Percentiles rank a stretch among this genome's conserved stretches.
Conservation (phyloP, 2,113 vertebrate genomes). For the Phaethornis superciliosus region DNA sequence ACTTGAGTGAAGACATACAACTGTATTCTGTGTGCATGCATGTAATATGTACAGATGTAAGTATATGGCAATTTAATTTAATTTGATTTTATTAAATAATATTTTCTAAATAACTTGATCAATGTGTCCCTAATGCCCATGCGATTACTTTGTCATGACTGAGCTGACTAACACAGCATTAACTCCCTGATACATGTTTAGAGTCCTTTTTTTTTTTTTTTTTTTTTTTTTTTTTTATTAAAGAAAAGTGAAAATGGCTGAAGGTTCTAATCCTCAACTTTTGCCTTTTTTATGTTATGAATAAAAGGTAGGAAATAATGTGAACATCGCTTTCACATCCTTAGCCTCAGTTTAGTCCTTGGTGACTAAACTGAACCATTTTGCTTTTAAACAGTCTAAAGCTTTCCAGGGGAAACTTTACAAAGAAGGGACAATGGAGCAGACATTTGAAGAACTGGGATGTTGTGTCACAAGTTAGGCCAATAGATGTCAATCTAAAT, state of each 20-base stretch:
- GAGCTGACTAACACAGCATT: background rate
- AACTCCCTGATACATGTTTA: background rate
- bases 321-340: background rate
- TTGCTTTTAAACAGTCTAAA: slow-evolving; percentile 27
- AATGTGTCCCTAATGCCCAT: background rate
- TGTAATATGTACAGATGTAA: background rate
- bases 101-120: background rate
- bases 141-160: background rate
- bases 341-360: background rate
- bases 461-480: slow-evolving; percentile 17
- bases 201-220: background rate
- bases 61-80: background rate
- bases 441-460: slow-evolving; percentile 59
- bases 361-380: background rate
- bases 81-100: background rate
- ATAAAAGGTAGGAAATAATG: background rate
- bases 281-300: background rate
- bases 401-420: slow-evolving; percentile 1
- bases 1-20: background rate
- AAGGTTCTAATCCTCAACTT: background rate
- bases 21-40: background rate
- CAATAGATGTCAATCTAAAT: slow-evolving; percentile 70
- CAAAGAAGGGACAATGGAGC: background rate
- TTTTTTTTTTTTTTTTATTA: no score
- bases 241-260: background rate